phyloP scores from a whole-genome alignment of 2,113 vertebrate genomes.

The Hemiprocne comata region DNA sequence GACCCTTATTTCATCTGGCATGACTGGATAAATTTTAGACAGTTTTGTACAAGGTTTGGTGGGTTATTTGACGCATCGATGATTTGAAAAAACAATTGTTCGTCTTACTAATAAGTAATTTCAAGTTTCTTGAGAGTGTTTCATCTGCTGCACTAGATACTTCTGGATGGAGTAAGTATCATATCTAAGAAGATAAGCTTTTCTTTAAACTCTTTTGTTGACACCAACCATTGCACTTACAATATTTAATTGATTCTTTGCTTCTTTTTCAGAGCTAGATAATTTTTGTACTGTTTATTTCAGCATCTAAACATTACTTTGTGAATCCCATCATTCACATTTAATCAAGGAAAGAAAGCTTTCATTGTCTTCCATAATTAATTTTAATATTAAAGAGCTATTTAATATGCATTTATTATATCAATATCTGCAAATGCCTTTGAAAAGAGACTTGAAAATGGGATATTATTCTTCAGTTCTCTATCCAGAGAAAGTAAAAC shows the following conservation, averaged over 20 bases:
- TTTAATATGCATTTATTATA: background rate
- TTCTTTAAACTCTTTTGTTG: background rate
- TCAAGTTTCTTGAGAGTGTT: background rate
- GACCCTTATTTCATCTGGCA: background rate
- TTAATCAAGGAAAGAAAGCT: background rate
- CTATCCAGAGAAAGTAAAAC: background rate
- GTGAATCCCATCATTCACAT: background rate
- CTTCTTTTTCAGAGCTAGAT: background rate
- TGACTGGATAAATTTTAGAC: background rate
- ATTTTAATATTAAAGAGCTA: background rate
- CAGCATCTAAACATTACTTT: background rate
- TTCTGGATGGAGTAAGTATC: background rate
- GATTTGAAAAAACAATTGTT: background rate
- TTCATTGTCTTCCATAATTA: background rate
- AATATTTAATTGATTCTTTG: background rate
- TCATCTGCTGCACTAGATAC: background rate
- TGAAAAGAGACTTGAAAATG: background rate
- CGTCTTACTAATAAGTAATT: background rate
- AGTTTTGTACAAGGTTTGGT: background rate
- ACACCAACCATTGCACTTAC: background rate
- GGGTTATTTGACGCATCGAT: background rate
- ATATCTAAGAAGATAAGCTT: background rate
- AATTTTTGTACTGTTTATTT: background rate
- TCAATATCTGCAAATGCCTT: background rate
- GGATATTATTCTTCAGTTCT: background rate